Evolutionary conservation across 1,140 invertebrate genomes (phyloP), one percentile per base, ranked within the genome.

Genomic region (Brachionus angularis): DNA sequence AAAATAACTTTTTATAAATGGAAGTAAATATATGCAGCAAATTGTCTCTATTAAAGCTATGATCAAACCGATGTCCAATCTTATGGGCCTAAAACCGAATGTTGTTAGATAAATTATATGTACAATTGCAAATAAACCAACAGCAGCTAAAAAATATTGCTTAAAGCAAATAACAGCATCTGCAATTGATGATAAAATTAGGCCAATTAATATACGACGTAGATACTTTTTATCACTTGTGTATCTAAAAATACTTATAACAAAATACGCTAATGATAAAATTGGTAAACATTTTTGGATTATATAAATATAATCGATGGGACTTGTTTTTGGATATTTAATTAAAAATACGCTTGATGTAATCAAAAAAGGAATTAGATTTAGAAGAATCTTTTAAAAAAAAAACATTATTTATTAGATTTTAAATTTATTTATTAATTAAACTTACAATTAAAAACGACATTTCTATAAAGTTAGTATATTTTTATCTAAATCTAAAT

Each of bases 131-230:
- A 58, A 58, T 12, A 58, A 23, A 18, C 33, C 53, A 14, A 58
- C 53, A 39, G 53, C 53, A 12, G 23, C 12, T 23, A 58, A 58
- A 58, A 58, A 58, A 39, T 23, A 58, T 34, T 36, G 5, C 25
- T 58, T 39, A 21, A 12, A 58, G 27, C 53, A 58, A 3, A 58
- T 58, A 10, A 58, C 34, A 58, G 53, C 53, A 58, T 58, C 53
- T 16, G 53, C 53, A 2, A 58, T 58, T 25, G 2, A 18, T 12
- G 53, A 58, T 18, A 58, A 23, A 16, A 58, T n/a, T 1, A 58
- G 10, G 1, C 53, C 53, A 23, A 3, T 16, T 18, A 58, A 58
- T 39, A 58, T 58, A 39, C 33, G 34, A 18, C 23, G 36, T 39
- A 36, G 25, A 58, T 58, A 58, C 0, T 25, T 23, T 23, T 58